These are phyloP conservation scores for Alectura lathami DNA, from an alignment of 2,113 vertebrate genomes.

Conservation along the genomic window DNA sequence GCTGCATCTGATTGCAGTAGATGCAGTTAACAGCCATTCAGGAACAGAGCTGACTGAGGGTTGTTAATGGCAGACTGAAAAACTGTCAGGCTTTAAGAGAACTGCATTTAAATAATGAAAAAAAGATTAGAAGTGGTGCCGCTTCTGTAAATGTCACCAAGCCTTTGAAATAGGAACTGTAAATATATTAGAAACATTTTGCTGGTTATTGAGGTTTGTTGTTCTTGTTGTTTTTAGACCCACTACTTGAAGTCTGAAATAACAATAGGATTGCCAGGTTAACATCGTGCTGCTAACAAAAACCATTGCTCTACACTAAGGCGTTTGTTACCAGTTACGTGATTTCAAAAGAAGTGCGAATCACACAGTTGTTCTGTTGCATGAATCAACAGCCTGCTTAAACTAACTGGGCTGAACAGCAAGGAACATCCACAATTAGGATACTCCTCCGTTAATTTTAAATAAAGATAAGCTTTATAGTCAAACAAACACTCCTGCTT, in stretches of 20 bases:
- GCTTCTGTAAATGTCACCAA: neutral
- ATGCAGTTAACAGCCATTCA: neutral
- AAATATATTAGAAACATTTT: neutral
- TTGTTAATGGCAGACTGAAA: neutral
- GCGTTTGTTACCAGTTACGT: neutral
- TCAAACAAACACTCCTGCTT: neutral
- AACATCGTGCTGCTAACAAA: neutral
- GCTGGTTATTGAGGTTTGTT: neutral
- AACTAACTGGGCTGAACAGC: neutral
- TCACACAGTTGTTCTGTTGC: neutral
- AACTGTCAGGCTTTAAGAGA: neutral
- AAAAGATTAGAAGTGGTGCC: neutral
- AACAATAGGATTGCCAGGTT: neutral
- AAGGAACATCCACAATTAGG: neutral
- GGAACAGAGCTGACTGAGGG: neutral
- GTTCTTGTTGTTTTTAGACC: neutral
- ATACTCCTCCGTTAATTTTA: fast-evolving
- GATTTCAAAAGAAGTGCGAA: no score
- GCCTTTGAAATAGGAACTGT: neutral
- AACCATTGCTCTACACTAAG: neutral
- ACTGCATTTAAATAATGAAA: neutral
- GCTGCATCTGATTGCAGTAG: neutral
- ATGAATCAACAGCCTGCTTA: neutral
- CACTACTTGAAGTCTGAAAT: neutral
- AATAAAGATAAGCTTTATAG: neutral